Evolutionary conservation across 2,797 vertebrate genomes (phyloP).

Genomic region (Hapalemur alaotrensis): DNA sequence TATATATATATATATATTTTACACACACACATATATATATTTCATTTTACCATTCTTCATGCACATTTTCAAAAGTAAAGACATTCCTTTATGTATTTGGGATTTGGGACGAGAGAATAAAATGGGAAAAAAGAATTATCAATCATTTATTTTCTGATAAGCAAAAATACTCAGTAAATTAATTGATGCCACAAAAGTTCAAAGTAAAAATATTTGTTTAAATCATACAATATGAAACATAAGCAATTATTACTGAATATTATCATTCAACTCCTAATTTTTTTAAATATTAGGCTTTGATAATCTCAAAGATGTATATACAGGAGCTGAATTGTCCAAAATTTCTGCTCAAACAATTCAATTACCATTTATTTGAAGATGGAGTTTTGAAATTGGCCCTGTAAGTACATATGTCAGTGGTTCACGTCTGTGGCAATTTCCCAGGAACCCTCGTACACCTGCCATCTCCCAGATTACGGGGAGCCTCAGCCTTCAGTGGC

Average conservation of each 20-base stretch:
- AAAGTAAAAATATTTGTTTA: not conserved
- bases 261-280: not conserved
- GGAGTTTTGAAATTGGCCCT: not conserved
- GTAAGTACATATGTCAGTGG: not conserved
- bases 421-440: not conserved
- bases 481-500: too few relatives aligned
- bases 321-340: not conserved
- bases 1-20: too few relatives aligned
- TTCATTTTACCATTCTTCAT: not conserved
- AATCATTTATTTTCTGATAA: not conserved
- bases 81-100: not conserved
- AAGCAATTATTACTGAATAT: not conserved
- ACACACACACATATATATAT: not conserved
- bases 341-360: not conserved
- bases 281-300: not conserved
- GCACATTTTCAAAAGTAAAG: not conserved
- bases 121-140: not conserved
- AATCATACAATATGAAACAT: not conserved
- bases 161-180: not conserved
- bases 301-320: not conserved
- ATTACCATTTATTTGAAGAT: not conserved
- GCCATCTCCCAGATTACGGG: not conserved
- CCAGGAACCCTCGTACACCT: not conserved
- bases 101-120: not conserved
- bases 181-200: not conserved